Evolutionary conservation across 2,113 vertebrate genomes (phyloP).

Genomic region (Anolis carolinensis): DNA sequence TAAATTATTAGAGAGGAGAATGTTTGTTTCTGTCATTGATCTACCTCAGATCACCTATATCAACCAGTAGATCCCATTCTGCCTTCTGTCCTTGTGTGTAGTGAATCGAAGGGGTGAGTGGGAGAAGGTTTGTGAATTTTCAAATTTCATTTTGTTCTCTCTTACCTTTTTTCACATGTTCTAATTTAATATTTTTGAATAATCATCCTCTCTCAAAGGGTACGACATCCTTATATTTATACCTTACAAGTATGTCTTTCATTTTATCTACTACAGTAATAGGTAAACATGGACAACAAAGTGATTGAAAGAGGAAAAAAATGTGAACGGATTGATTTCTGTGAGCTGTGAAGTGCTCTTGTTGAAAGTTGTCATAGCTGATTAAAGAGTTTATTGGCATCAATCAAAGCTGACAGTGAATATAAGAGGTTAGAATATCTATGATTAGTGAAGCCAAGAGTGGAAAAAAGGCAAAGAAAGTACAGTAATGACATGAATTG

Average conservation of each 20-base stretch:
- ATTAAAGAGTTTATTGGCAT: conserved; percentile 71
- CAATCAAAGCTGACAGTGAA: conserved; percentile 75
- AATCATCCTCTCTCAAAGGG: not conserved
- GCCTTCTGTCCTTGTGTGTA: not conserved
- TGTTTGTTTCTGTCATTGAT: too few relatives aligned
- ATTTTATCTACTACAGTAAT: not conserved
- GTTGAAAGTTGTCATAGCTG: conserved; percentile 71
- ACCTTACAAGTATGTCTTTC: not conserved
- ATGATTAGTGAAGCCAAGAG: conserved; percentile 68
- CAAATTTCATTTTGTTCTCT: not conserved
- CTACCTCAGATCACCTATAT: too few relatives aligned
- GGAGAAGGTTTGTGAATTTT: not conserved
- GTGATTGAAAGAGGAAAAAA: conserved; percentile 29
- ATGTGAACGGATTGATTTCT: conserved; percentile 62
- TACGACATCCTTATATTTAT: not conserved
- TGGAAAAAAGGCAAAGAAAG: conserved; percentile 42
- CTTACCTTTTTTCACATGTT: too few relatives aligned
- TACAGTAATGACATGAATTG: conserved; percentile 66
- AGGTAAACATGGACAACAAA: not conserved
- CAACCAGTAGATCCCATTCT: too few relatives aligned
- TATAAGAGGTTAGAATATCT: conserved; percentile 72
- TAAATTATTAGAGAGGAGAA: too few relatives aligned
- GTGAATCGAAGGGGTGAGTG: not conserved
- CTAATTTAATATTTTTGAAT: not conserved
- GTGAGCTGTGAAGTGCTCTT: conserved; percentile 63